These are phyloP conservation scores for Micoletzkya japonica DNA, from an alignment of 2,888 invertebrate species.

Conservation along the genomic window DNA sequence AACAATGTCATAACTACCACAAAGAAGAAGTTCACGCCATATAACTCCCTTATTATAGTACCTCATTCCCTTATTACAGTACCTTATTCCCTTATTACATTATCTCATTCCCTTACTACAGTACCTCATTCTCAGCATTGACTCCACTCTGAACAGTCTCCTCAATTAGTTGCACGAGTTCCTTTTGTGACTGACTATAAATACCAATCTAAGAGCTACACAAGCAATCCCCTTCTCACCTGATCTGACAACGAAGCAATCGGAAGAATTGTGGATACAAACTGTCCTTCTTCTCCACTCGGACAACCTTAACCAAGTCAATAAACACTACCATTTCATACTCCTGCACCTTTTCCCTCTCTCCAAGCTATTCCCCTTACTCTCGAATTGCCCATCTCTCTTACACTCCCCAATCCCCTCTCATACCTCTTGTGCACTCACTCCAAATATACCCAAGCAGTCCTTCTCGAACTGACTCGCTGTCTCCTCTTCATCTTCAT, in stretches of 20 bases:
- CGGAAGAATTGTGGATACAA: constrained; percentile 41
- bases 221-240: constrained; percentile 28
- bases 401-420: constrained; percentile 6
- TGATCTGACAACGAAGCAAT: constrained; percentile 42
- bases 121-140: constrained; percentile 40
- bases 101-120: background rate
- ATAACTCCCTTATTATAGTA: no score
- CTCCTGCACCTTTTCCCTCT: no score
- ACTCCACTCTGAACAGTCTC: constrained; percentile 45
- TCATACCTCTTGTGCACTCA: background rate
- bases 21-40: background rate
- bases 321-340: background rate
- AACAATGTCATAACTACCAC: background rate
- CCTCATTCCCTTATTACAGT: no score
- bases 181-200: constrained; percentile 45
- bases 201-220: constrained; percentile 17
- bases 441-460: background rate
- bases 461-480: constrained; percentile 23
- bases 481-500: constrained; percentile 30
- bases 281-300: constrained; percentile 29
- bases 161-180: constrained; percentile 44
- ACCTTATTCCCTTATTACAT: background rate
- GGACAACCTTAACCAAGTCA: no score
- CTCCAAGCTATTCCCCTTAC: no score
- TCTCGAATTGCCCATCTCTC: no score